Conservation (phyloP, 2,888 invertebrate genomes). For the Auanema sp. region DNA sequence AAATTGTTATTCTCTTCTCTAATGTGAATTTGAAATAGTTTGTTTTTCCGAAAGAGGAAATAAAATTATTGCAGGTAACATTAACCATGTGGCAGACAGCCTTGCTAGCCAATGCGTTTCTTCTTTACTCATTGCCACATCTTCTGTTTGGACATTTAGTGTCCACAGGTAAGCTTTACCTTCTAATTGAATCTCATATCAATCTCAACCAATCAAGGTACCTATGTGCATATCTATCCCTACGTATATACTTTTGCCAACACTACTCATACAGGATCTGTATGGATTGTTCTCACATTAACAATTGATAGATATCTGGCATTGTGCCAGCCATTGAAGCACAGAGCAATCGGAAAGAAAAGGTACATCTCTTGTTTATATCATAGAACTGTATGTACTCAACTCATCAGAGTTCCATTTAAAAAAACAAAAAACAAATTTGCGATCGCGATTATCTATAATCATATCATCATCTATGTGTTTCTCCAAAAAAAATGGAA, state of each 20-base stretch:
- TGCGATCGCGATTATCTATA: too few relatives aligned
- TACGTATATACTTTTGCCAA: conserved; percentile 61
- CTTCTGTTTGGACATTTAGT: conserved; percentile 46
- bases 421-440: too few relatives aligned
- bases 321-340: conserved; percentile 59
- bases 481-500: too few relatives aligned
- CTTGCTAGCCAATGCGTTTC: conserved; percentile 59
- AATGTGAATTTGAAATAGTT: conserved; percentile 5
- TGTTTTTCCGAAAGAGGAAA: not conserved
- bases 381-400: too few relatives aligned
- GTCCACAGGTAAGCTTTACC: conserved; percentile 24
- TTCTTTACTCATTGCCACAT: conserved; percentile 60
- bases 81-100: conserved; percentile 62
- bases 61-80: conserved; percentile 46
- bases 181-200: not conserved
- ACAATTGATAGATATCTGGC: conserved; percentile 62
- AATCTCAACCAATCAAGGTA: conserved; percentile 20
- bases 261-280: conserved; percentile 61
- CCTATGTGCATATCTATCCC: conserved; percentile 58
- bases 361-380: conserved; percentile 28
- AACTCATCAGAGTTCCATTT: too few relatives aligned
- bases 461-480: too few relatives aligned
- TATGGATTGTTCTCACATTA: conserved; percentile 61
- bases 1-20: not conserved
- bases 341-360: conserved; percentile 60